These are phyloP conservation scores for Crotalus helleri DNA, from an alignment of 2,113 vertebrate genomes.

Conservation along the genomic window DNA sequence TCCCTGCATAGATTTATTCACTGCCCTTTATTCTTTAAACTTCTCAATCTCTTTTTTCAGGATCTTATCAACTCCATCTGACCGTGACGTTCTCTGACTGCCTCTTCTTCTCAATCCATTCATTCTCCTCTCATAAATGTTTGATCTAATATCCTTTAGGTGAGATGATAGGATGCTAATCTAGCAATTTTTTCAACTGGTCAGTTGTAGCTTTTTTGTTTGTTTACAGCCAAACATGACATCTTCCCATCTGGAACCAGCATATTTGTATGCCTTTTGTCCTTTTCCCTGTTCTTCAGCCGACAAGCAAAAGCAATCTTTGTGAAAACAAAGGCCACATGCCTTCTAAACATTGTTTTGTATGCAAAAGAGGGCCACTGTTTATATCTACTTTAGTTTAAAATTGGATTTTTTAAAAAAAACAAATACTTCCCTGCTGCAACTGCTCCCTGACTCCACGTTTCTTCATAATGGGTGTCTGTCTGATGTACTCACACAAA, in stretches of 20 bases:
- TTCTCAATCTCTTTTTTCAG: background rate
- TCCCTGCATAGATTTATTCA: background rate
- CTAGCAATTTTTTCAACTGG: background rate
- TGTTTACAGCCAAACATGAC: slow-evolving; percentile 46
- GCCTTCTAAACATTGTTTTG: slow-evolving; percentile 46
- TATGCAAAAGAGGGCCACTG: slow-evolving; percentile 50
- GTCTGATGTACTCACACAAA: slow-evolving; percentile 17
- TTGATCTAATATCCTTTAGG: background rate
- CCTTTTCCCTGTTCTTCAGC: slow-evolving; percentile 36
- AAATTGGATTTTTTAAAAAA: background rate
- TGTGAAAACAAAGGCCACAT: slow-evolving; percentile 43
- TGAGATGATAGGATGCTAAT: background rate
- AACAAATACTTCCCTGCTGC: background rate
- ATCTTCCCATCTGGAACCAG: slow-evolving; percentile 47
- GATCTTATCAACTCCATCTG: background rate
- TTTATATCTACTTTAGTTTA: slow-evolving; percentile 45
- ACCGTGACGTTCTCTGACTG: background rate
- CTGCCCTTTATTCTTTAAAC: background rate
- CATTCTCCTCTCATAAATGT: background rate
- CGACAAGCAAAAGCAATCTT: slow-evolving; percentile 43
- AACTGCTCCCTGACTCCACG: slow-evolving; percentile 23
- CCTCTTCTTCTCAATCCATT: background rate
- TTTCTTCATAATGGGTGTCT: slow-evolving; percentile 42
- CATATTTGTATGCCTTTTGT: slow-evolving; percentile 34
- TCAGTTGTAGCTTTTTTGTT: background rate